Evolutionary conservation across 2,113 vertebrate genomes (phyloP), one percentile per base, ranked within the genome.

Genomic region (Oxyura jamaicensis): DNA sequence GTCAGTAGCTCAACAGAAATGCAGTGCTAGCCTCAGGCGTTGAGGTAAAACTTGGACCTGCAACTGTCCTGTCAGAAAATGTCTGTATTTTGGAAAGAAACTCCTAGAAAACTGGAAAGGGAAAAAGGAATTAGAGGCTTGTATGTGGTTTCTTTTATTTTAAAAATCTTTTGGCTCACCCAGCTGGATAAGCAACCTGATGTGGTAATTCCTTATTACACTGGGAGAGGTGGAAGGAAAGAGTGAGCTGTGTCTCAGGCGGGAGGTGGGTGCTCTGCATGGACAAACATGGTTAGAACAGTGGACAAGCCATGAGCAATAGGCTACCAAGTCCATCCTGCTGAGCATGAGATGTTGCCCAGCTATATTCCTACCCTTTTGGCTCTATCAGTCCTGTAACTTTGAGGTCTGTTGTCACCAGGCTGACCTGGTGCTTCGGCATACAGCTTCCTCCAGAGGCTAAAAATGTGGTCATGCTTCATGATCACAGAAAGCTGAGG

Each of bases 1-100:
- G 62, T 86, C 75, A 78, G 58, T 21, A 56, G 11, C 33, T 93
- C 52, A 88, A 82, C 83, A 92, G 82, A 83, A 92, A 91, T 78
- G 44, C 46, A 78, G 13, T 52, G 31, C 65, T 83, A 88, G 52
- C n/a, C 65, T 62, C 59, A 44, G 73, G 72, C 65, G 23, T 11
- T 56, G 67, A 69, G 42, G 44, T 29, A 35, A 44, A 86, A 11
- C 59, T 88, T 92, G 58, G 83, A 77, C 33, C 68, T 67, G 55
- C 33, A 83, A 36, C n/a, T 48, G 68, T 48, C 83, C 55, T 77
- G 26, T 62, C 68, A 80, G 88, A 88, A 87, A 81, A 68, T 52
- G 14, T 62, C 44, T 74, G 55, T 39, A 16, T 63, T 90, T 83
- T 68, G 55, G 42, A 86, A 80, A 78, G n/a, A 36, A 80, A 69